Conservation (phyloP, 2,797 vertebrate genomes). For the Pterois miles region DNA sequence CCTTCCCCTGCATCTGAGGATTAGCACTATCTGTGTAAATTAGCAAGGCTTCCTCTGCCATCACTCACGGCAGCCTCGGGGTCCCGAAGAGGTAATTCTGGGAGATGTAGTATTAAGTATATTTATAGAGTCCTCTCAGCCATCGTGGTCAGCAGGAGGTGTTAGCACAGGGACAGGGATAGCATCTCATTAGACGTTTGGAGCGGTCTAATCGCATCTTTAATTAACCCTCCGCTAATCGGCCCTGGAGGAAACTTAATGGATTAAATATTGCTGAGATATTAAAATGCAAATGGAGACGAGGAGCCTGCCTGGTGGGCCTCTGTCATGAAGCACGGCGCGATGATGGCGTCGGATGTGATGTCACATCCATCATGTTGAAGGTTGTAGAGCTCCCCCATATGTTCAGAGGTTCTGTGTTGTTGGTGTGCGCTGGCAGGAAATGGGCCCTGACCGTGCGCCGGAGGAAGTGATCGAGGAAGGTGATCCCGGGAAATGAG, state of each 20-base stretch:
- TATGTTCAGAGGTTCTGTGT: constrained; percentile 46
- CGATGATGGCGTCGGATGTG: constrained; percentile 49
- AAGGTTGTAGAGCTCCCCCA: constrained; percentile 54
- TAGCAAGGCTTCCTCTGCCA: constrained; percentile 17
- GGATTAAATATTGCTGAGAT: constrained; percentile 72
- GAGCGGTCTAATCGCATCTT: constrained; percentile 59
- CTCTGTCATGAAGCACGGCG: constrained; percentile 21
- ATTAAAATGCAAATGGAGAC: constrained; percentile 70
- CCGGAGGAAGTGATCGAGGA: constrained; percentile 24
- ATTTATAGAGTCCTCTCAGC: constrained; percentile 41
- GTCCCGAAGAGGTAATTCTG: constrained; percentile 41
- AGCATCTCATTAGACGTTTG: constrained; percentile 51
- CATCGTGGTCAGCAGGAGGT: constrained; percentile 48
- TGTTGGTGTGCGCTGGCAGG: constrained; percentile 39
- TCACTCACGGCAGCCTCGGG: constrained; percentile 36
- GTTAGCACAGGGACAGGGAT: constrained; percentile 23
- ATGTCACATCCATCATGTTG: constrained; percentile 71
- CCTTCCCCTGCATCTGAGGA: constrained; percentile 16
- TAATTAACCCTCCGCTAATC: constrained; percentile 75
- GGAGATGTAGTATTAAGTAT: constrained; percentile 41
- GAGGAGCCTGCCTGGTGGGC: constrained; percentile 29
- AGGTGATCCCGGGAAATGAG: constrained; percentile 62
- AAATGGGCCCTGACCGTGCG: constrained; percentile 50
- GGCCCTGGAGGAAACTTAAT: constrained; percentile 60
- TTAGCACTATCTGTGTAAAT: constrained; percentile 56